phyloP scores from a whole-genome alignment of 2,797 vertebrate genomes.

The Sciurus vulgaris region DNA sequence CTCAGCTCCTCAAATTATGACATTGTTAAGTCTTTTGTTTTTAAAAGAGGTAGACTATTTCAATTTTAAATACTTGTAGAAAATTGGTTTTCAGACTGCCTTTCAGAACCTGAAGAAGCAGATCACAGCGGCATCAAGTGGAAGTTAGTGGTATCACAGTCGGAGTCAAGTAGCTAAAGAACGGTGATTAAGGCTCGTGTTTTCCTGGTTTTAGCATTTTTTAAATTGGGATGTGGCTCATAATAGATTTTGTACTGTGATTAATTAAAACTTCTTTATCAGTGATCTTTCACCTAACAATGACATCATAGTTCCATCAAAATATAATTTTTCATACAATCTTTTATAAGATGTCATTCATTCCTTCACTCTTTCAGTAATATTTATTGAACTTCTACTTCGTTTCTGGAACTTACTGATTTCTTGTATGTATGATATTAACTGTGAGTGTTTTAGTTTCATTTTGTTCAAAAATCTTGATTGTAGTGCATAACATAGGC shows the following conservation, averaged over 20 bases:
- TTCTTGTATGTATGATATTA: not conserved
- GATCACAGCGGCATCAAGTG: slow-evolving; percentile 88
- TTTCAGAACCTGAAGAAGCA: slow-evolving; percentile 61
- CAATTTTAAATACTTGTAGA: not conserved
- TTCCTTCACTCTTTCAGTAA: not conserved
- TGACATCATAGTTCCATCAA: not conserved
- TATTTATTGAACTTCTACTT: not conserved
- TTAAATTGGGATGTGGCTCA: not conserved
- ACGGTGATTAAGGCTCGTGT: not conserved
- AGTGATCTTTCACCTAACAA: not conserved
- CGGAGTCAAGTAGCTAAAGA: not conserved
- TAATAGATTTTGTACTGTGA: not conserved
- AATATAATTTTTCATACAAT: not conserved
- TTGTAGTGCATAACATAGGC: not conserved
- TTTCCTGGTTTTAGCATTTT: not conserved
- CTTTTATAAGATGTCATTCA: not conserved
- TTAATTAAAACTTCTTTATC: slow-evolving; percentile 6
- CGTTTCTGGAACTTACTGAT: not conserved
- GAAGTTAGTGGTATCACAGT: slow-evolving; percentile 19
- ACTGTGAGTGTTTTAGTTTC: not conserved
- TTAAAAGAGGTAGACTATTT: not conserved
- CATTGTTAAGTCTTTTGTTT: slow-evolving; percentile 18
- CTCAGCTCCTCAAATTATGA: not conserved
- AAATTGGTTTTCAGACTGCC: not conserved
- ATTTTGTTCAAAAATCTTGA: not conserved